Percentiles rank a stretch among this genome's conserved stretches.
Evolutionary conservation across 2,797 vertebrate species (phyloP).

Genomic region (Setipinna tenuifilis): DNA sequence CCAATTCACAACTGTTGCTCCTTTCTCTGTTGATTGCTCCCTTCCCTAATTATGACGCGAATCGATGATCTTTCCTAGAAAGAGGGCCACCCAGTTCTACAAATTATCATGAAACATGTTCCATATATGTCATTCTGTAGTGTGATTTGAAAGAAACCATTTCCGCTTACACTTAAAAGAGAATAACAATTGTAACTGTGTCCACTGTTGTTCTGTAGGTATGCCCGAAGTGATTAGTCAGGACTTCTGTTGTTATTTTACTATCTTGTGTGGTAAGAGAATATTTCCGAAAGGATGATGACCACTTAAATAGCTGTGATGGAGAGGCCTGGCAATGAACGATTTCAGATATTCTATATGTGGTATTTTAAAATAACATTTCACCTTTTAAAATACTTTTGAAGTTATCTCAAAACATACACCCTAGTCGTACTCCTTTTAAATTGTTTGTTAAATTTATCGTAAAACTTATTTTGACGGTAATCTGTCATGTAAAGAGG

Average conservation of each 20-base stretch:
- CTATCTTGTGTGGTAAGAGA: not conserved
- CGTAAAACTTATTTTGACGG: too few species aligned
- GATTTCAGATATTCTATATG: too few species aligned
- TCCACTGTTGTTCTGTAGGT: not conserved
- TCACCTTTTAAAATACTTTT: too few species aligned
- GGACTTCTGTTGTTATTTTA: not conserved
- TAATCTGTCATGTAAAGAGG: too few species aligned
- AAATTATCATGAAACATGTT: not conserved
- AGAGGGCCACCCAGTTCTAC: not conserved
- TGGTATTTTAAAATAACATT: too few species aligned
- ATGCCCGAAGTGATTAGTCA: not conserved
- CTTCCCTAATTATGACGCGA: not conserved
- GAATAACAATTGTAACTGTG: not conserved
- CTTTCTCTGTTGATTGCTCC: constrained; percentile 27
- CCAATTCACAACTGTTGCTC: constrained; percentile 36
- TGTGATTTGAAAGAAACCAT: not conserved
- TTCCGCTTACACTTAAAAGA: not conserved
- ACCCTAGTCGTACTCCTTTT: too few species aligned
- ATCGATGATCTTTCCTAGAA: not conserved
- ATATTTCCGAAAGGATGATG: not conserved
- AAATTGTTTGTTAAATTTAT: too few species aligned
- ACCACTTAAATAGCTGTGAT: too few species aligned
- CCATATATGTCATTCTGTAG: not conserved
- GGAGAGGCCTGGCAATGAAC: too few species aligned
- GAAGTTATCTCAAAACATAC: too few species aligned